Evolutionary conservation across 2,113 vertebrate genomes (phyloP).

Genomic region (Butastur rufipennis): DNA sequence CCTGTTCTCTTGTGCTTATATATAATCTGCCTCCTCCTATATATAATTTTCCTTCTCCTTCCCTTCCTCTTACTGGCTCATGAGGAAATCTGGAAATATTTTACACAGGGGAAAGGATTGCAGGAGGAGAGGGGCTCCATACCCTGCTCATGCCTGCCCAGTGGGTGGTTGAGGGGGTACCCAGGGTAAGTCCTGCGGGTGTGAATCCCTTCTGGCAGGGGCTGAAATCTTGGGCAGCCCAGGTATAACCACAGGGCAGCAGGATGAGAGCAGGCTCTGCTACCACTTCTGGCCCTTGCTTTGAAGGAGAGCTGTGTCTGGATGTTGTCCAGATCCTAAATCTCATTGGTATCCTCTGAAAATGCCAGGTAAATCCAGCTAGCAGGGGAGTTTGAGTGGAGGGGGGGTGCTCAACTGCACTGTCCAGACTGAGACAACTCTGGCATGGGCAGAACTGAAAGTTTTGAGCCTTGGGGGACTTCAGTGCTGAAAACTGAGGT

Average conservation of each 20-base stretch:
- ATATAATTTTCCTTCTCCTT: background rate
- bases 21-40: background rate
- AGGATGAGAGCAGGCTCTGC: background rate
- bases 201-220: background rate
- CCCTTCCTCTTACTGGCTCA: background rate
- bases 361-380: background rate
- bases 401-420: background rate
- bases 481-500: background rate
- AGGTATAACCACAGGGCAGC: background rate
- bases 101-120: background rate
- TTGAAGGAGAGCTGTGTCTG: background rate
- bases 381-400: background rate
- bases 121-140: background rate
- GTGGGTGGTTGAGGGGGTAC: no score
- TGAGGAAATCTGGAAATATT: background rate
- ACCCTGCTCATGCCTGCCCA: background rate
- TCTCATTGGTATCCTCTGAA: background rate
- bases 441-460: background rate
- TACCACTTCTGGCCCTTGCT: background rate
- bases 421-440: background rate
- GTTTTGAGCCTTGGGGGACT: background rate
- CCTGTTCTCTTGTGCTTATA: background rate
- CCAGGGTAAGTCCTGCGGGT: accelerated
- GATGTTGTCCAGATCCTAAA: background rate
- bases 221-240: background rate